Base-by-base conservation (phyloP, 1,140 invertebrate species). In the Cotesia chilonis region DNA sequence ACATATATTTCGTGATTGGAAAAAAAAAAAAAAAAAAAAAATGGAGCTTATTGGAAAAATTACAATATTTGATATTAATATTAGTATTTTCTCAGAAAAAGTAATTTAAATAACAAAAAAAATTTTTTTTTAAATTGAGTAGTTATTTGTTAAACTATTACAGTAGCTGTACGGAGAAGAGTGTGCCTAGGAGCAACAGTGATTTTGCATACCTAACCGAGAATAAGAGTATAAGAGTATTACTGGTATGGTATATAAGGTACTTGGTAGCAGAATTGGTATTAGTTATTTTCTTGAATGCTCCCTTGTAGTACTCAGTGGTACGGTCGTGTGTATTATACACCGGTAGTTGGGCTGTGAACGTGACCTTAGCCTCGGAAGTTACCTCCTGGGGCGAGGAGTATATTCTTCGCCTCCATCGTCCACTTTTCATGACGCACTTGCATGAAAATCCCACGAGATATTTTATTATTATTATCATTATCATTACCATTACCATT, bases 341-440 rank as follows among this genome's bases (percentile, higher is more conserved):
- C 10, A 47, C 28, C 55, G 47, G 69, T 74, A 69, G 52, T 75
- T 72, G 47, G 63, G 51, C 67, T 73, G 74, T 72, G 75, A 76
- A 76, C 75, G 72, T 76, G 75, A 76, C 72, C 75, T 74, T 76
- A 76, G 70, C 54, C 66, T 72, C 59, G 70, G 69, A 73, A 71
- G 70, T 47, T 76, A 52, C 59, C 72, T 76, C 68, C 65, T 61
- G 70, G 63, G 60, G 54, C 36, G 65, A 54, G 41, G 41, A 47
- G 35, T 71, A 52, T 70, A 61, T 35, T 68, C 47, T 57, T 41
- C 47, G 14, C 59, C 54, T 68, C 20, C 28, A 17, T 68, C 51
- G 54, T 57, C 66, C 17, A 60, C 66, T 68, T 68, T 68, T 68
- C 66, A 54, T 47, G 47, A 68, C 52, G 47, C 52, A 68, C 66